Conservation (phyloP, 2,888 invertebrate genomes). For the Drosophila borealis region DNA sequence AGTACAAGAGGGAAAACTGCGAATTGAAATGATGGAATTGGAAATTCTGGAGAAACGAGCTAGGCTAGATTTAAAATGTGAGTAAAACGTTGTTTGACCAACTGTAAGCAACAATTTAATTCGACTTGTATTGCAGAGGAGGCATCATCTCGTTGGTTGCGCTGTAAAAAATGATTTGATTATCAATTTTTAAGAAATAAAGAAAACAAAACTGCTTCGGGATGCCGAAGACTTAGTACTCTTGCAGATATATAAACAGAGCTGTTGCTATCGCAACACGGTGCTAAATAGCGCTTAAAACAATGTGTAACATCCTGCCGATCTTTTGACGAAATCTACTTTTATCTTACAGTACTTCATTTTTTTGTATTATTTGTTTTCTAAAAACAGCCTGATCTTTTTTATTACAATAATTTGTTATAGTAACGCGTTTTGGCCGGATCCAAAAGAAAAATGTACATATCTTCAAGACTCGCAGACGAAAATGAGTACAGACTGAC, state of each 20-base stretch:
- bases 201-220: background rate
- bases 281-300: too few relatives aligned
- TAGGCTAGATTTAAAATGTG: conserved; percentile 20
- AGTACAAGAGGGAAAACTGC: conserved; percentile 26
- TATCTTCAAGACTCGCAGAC: too few relatives aligned
- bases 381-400: too few relatives aligned
- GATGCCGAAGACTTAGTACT: background rate
- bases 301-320: too few relatives aligned
- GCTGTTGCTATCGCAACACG: too few relatives aligned
- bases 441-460: too few relatives aligned
- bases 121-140: background rate
- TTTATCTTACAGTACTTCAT: too few relatives aligned
- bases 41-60: conserved; percentile 13
- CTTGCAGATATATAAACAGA: background rate
- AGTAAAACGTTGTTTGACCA: background rate
- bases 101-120: background rate
- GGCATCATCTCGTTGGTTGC: background rate
- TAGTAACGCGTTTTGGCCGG: too few relatives aligned
- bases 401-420: too few relatives aligned
- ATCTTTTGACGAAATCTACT: too few relatives aligned
- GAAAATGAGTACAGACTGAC: too few relatives aligned
- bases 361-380: too few relatives aligned
- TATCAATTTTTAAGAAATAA: background rate
- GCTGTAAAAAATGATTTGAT: background rate
- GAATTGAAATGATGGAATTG: conserved; percentile 24